Evolutionary conservation across 2,888 invertebrate genomes (phyloP), one percentile per base, ranked within the genome.

Genomic region (Heliconius erato): DNA sequence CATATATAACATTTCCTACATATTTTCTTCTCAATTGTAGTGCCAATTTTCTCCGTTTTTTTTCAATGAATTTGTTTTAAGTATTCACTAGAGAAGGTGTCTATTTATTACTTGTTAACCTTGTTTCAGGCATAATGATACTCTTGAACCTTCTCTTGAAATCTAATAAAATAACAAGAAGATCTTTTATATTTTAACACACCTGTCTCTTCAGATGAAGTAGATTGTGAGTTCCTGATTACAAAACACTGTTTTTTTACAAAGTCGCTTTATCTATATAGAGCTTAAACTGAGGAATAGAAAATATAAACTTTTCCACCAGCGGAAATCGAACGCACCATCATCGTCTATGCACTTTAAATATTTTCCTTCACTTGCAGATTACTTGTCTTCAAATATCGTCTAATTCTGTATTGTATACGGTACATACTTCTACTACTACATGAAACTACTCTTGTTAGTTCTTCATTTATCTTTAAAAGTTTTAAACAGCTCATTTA

Each of bases 1-100:
- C 79, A 67, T 77, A 35, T 59, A 28, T 78, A 40, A 26, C 65
- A 68, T 79, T 63, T 44, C 35, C 35, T 76, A 32, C 14, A 35
- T 65, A 32, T 26, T 14, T 76, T 49, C 49, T 3, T 3, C 63
- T 63, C 12, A 12, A 63, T 63, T 63, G 63, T 63, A n/a, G 63
- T n/a, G n/a, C n/a, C 11, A 63, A 63, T 63, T 63, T 54, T 63
- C 23, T 63, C 63, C 63, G 11, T n/a, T 63, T 63, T 63, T 63
- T 63, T 63, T 63, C n/a, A 63, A 16, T 19, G 59, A 23, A 6
- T 23, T 59, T 9, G 0, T 59, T 59, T 59, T 23, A 23, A 23
- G 16, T 59, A 19, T 23, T 59, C 23, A 23, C 23, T 23, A 2
- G 23, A 9, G 7, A 59, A 59, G 9, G 2, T 54, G 54, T 23